phyloP scores from a whole-genome alignment of 1,140 invertebrate species.

The Helicoverpa armigera region DNA sequence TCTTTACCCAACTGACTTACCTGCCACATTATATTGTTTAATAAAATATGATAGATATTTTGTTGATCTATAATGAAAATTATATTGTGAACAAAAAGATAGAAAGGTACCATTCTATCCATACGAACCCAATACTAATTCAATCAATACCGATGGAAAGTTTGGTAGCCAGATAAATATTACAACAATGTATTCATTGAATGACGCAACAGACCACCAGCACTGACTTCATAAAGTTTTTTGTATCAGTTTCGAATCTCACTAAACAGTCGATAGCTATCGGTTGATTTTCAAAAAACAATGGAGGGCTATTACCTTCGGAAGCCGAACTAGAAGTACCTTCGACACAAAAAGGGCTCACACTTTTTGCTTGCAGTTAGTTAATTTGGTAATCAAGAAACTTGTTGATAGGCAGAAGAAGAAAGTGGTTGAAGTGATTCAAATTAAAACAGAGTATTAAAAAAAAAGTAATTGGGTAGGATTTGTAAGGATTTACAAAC shows the following conservation, averaged over 20 bases:
- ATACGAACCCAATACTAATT: background rate
- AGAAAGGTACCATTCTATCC: no score
- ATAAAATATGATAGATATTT: no score
- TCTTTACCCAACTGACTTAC: no score
- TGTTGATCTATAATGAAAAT: no score
- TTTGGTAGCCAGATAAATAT: background rate
- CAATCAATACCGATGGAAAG: background rate
- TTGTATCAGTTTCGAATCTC: slow-evolving; percentile 15
- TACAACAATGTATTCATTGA: background rate
- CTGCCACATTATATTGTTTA: no score
- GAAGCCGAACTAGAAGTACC: background rate
- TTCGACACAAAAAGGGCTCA: slow-evolving; percentile 7
- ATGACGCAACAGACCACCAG: slow-evolving; percentile 3
- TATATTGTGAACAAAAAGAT: no score
- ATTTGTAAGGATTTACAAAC: no score
- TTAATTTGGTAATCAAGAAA: background rate
- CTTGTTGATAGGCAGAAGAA: background rate
- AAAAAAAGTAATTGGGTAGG: no score
- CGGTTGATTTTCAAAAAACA: slow-evolving; percentile 12
- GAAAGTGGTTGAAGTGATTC: background rate
- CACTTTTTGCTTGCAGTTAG: slow-evolving; percentile 9
- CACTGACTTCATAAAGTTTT: background rate
- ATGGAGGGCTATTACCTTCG: background rate
- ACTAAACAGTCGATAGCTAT: background rate
- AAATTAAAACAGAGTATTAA: background rate